These are phyloP conservation scores for Cremastinae sp. DNA, from an alignment of 2,888 invertebrate genomes.

Conservation along the genomic window DNA sequence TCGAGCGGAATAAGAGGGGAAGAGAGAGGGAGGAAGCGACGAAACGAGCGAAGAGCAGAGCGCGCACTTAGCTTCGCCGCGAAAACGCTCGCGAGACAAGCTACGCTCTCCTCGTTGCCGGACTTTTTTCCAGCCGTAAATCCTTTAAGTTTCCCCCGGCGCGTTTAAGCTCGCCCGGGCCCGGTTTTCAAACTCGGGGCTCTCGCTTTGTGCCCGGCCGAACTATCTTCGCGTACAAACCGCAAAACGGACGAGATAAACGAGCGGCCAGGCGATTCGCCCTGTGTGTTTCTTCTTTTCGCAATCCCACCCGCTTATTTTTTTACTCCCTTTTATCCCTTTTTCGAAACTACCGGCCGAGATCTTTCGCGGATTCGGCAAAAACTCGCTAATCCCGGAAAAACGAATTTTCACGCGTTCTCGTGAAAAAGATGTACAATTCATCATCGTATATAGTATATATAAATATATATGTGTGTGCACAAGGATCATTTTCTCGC, in stretches of 20 bases:
- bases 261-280: background rate
- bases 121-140: conserved; percentile 77
- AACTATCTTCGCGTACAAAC: conserved; percentile 28
- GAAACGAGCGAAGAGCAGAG: background rate
- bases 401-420: no score
- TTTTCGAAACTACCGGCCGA: no score
- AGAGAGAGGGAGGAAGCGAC: background rate
- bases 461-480: no score
- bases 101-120: conserved; percentile 57
- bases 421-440: no score
- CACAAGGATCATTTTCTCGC: no score
- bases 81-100: conserved; percentile 8
- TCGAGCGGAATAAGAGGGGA: background rate
- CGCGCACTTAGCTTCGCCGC: conserved; percentile 56
- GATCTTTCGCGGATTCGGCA: no score
- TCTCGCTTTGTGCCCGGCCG: conserved; percentile 17
- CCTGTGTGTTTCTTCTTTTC: conserved; percentile 11
- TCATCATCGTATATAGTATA: no score
- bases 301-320: background rate
- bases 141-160: conserved; percentile 77
- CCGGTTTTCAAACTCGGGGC: conserved; percentile 12
- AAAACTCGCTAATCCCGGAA: no score
- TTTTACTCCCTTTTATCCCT: no score
- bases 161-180: conserved; percentile 19
- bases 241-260: conserved; percentile 31